Base-by-base conservation (phyloP, 2,113 vertebrate species). In the Trematocara marginatum region DNA sequence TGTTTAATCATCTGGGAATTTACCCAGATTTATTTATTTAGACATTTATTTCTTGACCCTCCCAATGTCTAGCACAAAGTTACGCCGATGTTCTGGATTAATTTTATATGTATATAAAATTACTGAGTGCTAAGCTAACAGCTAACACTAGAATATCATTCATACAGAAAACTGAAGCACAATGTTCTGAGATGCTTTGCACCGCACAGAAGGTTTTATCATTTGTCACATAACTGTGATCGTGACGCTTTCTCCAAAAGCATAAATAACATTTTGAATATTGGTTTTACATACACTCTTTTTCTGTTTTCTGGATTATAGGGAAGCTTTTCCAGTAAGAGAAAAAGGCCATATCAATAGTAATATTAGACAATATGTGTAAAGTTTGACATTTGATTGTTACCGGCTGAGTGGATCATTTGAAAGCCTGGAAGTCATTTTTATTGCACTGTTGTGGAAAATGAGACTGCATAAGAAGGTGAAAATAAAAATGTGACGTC, bases 201-300 rank as follows among this genome's bases (percentile, higher is more conserved):
- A 40, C 61, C 6, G 0, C 61, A 66, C 61, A 66, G 16, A 10
- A 11, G 35, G 0, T 38, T 7, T 40, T 0, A 20, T 20, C 18
- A 8, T 66, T 66, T 66, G 18, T 40, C 18, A 66, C 34, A 38
- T 66, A 40, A 66, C 61, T 40, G 57, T 61, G 31, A 61, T 61
- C 3, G 3, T 0, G 57, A n/a, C n/a, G 31, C 18, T 38, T 66
- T 66, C 61, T 7, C 34, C 61, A 66, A 0, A 66, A 40, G 34
- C 0, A 8, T 40, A 38, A 66, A 38, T 66, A 20, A 40, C 1
- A 66, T 10, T 45, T 26, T 26, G 57, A 66, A 71, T 71, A 45
- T 3, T 45, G 0, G 20, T 42, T 71, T 71, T 45, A 71, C 13
- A 9, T 12, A 0, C 31, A 3, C 20, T 53, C 6, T 56, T 26